Base-by-base conservation (phyloP, 1,140 invertebrate genomes). In the Ips nitidus region DNA sequence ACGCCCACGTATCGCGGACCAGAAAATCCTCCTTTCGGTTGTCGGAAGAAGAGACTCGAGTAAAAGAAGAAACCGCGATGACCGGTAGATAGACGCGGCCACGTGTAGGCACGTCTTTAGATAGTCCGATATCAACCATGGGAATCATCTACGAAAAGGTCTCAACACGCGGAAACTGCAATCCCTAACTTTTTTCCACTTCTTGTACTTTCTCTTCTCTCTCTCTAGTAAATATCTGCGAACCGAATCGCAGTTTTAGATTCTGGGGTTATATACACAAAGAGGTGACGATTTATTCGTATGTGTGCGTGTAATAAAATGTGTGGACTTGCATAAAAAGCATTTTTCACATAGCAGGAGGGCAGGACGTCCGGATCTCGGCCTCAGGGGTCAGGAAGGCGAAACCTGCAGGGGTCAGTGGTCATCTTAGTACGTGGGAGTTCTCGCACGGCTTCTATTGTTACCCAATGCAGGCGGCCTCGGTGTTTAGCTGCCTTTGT, bases 371-470 rank as follows among this genome's bases (percentile, higher is more conserved):
- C 72, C 72, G 72, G 60, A 45, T 67, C 52, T 53, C 52, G 56
- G 50, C 53, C 63, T 38, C 41, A 22, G 36, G 72, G 69, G 66
- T 73, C 72, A 73, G 69, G 60, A 73, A 73, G 72, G 65, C 68
- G 53, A 60, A 61, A 70, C 62, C 67, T 39, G 37, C 55, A 70
- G 65, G 72, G 72, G 72, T 73, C 72, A 73, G 72, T 73, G 72
- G 72, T 73, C 72, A 73, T 58, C 59, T n/a, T n/a, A 67, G 53
- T 56, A 65, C 72, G 72, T 73, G 72, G 72, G 72, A 73, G 69
- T 67, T 64, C 56, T 73, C 72, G 72, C 72, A 73, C 72, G 72
- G 72, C 69, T 73, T 57, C 72, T 57, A 73, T 73, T 73, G 72
- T 73, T 73, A 73, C 61, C 38, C 36, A 38, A 4, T 61, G 42